A percentile compares a stretch with the other conserved stretches of the same genome.
These are phyloP conservation scores for Crocallis elinguaria DNA, from an alignment of 2,888 invertebrate species.

Conservation along the genomic window DNA sequence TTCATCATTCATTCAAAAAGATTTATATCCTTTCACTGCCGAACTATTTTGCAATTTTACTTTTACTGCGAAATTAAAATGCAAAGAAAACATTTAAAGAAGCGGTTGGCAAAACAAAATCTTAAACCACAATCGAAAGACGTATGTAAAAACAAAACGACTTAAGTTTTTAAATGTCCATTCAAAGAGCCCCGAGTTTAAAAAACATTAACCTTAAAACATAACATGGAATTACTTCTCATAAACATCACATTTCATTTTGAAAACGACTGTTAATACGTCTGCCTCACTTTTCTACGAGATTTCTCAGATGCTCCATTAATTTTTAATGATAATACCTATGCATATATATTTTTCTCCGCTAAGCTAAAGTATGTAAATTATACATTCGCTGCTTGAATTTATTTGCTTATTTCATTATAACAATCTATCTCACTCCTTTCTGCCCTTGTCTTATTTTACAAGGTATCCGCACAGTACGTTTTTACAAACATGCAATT, in stretches of 20 bases:
- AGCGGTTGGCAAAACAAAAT: too few species aligned
- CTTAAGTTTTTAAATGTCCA: slow-evolving; percentile 39
- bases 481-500: too few species aligned
- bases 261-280: slow-evolving; percentile 40
- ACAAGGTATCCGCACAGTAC: too few species aligned
- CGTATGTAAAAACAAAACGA: slow-evolving; percentile 35
- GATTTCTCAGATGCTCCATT: slow-evolving; percentile 40
- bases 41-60: too few species aligned
- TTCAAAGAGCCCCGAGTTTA: slow-evolving; percentile 42
- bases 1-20: too few species aligned
- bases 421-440: too few species aligned
- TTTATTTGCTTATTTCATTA: too few species aligned
- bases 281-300: slow-evolving; percentile 43
- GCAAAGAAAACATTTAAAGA: neutral
- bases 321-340: slow-evolving; percentile 41
- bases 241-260: slow-evolving; percentile 46
- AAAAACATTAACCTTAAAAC: slow-evolving; percentile 54
- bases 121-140: neutral
- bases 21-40: too few species aligned
- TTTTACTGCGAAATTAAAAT: neutral
- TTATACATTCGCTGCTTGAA: neutral
- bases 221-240: slow-evolving; percentile 41
- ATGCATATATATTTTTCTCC: slow-evolving; percentile 27
- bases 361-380: slow-evolving; percentile 23
- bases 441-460: too few species aligned